phyloP scores from a whole-genome alignment of 2,888 invertebrate genomes.

The Oxystoma pomonae region DNA sequence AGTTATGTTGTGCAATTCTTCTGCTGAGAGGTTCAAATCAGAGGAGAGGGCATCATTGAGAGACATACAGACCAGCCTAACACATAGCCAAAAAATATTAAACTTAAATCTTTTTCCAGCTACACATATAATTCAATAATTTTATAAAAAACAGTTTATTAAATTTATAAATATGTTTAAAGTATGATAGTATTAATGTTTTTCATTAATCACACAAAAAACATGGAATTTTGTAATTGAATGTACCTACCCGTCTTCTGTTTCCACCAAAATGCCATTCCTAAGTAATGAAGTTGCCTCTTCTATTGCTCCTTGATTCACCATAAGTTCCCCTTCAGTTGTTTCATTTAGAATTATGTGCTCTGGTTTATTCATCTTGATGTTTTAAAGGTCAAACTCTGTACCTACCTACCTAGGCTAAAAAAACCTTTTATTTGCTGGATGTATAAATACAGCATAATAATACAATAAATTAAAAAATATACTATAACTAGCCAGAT shows the following conservation, averaged over 20 bases:
- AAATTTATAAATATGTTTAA: no score
- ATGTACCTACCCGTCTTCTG: slow-evolving; percentile 46
- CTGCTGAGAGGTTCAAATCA: slow-evolving; percentile 48
- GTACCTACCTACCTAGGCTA: no score
- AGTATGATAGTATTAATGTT: no score
- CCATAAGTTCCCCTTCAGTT: slow-evolving; percentile 8
- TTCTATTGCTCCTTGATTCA: slow-evolving; percentile 29
- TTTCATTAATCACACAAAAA: neutral
- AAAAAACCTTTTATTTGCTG: neutral
- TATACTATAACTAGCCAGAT: no score
- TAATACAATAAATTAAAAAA: no score
- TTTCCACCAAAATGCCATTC: slow-evolving; percentile 49
- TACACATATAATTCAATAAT: no score
- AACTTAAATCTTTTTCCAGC: neutral
- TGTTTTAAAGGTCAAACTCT: no score
- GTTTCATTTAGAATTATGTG: neutral
- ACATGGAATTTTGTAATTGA: slow-evolving; percentile 6
- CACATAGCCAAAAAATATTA: slow-evolving; percentile 25
- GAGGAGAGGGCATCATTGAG: slow-evolving; percentile 48
- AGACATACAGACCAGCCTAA: slow-evolving; percentile 48
- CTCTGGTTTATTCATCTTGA: neutral
- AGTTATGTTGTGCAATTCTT: slow-evolving; percentile 48
- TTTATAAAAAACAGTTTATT: no score
- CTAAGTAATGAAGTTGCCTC: slow-evolving; percentile 47
- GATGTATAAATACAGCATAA: neutral